These are phyloP conservation scores for honey bee (Apis mellifera) DNA, from an alignment of 1,140 invertebrate genomes.

Conservation along the genomic window DNA sequence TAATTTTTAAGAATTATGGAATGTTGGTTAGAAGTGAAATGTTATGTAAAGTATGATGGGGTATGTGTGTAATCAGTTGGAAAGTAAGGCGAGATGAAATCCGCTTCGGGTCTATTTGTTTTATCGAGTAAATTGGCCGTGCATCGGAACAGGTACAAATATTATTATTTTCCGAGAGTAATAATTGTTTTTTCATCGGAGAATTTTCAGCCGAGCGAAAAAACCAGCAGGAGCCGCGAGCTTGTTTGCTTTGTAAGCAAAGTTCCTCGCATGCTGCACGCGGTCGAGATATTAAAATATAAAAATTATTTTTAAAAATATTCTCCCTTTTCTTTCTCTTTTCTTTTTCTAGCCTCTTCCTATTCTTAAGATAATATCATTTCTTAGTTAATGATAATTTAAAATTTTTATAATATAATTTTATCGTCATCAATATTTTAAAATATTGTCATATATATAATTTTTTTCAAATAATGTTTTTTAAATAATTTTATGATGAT, in stretches of 20 bases:
- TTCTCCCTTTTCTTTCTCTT: not conserved
- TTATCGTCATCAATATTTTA: too few relatives aligned
- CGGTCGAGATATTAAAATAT: conserved; percentile 37
- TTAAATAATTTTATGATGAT: conserved; percentile 7
- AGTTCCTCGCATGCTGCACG: conserved; percentile 28
- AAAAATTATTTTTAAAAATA: conserved; percentile 29
- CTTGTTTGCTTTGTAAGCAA: conserved; percentile 63
- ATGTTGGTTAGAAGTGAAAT: not conserved
- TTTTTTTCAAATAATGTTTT: not conserved
- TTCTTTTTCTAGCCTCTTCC: not conserved
- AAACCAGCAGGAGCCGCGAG: conserved; percentile 42
- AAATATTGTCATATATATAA: too few relatives aligned
- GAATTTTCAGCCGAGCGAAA: conserved; percentile 40
- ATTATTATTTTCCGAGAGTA: conserved; percentile 65
- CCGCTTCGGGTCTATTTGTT: conserved; percentile 64
- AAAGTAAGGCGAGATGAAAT: conserved; percentile 57
- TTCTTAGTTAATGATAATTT: not conserved
- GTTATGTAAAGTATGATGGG: conserved; percentile 8
- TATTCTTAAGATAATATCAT: too few relatives aligned
- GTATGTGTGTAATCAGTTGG: not conserved
- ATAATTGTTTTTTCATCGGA: conserved; percentile 61
- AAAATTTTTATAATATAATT: not conserved
- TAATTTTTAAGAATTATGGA: not conserved
- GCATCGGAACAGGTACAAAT: conserved; percentile 63
- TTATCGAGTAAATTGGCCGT: conserved; percentile 67